Conservation (phyloP, 2,113 vertebrate genomes). For the Ancistrus triradiatus region DNA sequence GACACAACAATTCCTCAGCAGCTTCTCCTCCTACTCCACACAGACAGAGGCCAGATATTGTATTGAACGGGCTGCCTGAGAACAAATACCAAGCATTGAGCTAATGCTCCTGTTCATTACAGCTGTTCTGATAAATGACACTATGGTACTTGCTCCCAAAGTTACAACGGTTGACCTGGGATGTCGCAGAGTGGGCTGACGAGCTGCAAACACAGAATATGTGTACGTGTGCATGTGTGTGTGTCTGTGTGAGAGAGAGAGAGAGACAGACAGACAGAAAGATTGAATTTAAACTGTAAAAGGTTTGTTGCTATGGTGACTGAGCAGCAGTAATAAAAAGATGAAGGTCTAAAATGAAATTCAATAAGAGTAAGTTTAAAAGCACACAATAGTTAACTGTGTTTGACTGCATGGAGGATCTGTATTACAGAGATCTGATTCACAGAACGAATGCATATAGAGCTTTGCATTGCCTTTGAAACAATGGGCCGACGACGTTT, state of each 20-base stretch:
- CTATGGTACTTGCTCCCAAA: conserved; percentile 45
- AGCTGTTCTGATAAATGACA: conserved; percentile 60
- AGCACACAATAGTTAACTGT: conserved; percentile 66
- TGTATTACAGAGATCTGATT: conserved; percentile 66
- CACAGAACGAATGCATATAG: conserved; percentile 16
- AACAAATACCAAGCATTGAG: conserved; percentile 52
- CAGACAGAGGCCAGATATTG: conserved; percentile 55
- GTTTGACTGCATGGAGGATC: conserved; percentile 66
- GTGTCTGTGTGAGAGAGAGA: no score
- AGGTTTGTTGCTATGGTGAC: conserved; percentile 79
- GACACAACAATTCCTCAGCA: conserved; percentile 59
- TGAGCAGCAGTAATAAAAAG: conserved; percentile 71
- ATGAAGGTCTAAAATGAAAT: conserved; percentile 77
- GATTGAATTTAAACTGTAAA: conserved; percentile 42
- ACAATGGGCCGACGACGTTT: no score
- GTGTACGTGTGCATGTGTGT: no score
- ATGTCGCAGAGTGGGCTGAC: conserved; percentile 28
- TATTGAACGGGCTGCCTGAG: conserved; percentile 52
- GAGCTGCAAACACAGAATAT: no score
- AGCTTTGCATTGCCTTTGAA: neutral
- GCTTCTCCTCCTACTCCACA: conserved; percentile 47
- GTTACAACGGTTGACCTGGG: conserved; percentile 41
- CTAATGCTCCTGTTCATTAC: conserved; percentile 65
- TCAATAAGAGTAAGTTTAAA: conserved; percentile 77
- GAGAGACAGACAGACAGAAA: neutral